Evolutionary conservation across 2,888 invertebrate species (phyloP).

Genomic region (Brenthis ino): DNA sequence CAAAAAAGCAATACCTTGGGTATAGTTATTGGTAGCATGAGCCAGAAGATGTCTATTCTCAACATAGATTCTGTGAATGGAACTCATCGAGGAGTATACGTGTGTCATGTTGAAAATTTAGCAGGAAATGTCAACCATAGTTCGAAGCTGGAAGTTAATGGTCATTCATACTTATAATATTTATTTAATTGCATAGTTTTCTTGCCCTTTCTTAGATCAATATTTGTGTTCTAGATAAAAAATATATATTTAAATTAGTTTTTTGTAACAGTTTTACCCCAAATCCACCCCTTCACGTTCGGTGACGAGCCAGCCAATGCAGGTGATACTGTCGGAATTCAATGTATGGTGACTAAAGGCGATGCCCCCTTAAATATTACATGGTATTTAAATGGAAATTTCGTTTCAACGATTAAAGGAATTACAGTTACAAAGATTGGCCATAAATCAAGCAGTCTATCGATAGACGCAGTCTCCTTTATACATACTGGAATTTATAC

Average conservation of each 20-base stretch:
- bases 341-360: slow-evolving; percentile 90
- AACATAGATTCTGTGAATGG: slow-evolving; percentile 87
- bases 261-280: slow-evolving; percentile 84
- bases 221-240: slow-evolving; percentile 39
- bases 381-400: slow-evolving; percentile 88
- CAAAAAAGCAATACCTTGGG: slow-evolving; percentile 80
- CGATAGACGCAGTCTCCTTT: slow-evolving; percentile 88
- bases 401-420: slow-evolving; percentile 78
- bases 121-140: slow-evolving; percentile 87
- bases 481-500: slow-evolving; percentile 89
- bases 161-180: slow-evolving; percentile 62
- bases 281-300: slow-evolving; percentile 89
- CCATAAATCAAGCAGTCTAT: slow-evolving; percentile 85
- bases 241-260: slow-evolving; percentile 29
- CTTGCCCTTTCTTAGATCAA: slow-evolving; percentile 40
- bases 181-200: slow-evolving; percentile 30
- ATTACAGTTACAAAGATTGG: slow-evolving; percentile 83
- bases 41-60: slow-evolving; percentile 84
- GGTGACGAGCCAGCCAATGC: slow-evolving; percentile 90
- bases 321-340: slow-evolving; percentile 88
- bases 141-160: slow-evolving; percentile 87
- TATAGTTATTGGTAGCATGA: slow-evolving; percentile 84
- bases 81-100: slow-evolving; percentile 88
- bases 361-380: slow-evolving; percentile 89
- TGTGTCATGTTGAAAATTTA: slow-evolving; percentile 87